Evolutionary conservation across 2,888 invertebrate species (phyloP).

Genomic region (Eupeodes latifasciatus): DNA sequence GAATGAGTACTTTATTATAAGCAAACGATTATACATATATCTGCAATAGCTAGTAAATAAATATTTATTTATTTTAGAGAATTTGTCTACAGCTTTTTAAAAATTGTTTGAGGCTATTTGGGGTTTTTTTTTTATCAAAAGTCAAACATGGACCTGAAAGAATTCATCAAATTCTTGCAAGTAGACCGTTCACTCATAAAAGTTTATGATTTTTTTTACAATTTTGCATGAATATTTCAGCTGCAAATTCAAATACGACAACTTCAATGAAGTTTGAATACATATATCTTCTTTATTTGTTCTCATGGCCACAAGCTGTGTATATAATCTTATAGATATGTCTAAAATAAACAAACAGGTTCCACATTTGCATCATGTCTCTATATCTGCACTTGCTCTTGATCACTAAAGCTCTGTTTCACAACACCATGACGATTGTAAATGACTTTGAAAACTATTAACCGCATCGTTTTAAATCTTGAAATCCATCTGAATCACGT

Average conservation of each 20-base stretch:
- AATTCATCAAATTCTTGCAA: too few relatives aligned
- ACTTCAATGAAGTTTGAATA: not conserved
- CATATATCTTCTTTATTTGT: not conserved
- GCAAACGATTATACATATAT: too few relatives aligned
- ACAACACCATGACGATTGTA: conserved; percentile 15
- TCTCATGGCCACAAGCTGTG: not conserved
- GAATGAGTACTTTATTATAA: too few relatives aligned
- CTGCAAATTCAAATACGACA: not conserved
- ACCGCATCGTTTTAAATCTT: conserved; percentile 56
- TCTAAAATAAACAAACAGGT: conserved; percentile 35
- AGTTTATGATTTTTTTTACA: too few relatives aligned
- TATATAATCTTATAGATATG: not conserved
- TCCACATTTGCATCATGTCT: conserved; percentile 41
- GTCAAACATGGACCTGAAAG: too few relatives aligned
- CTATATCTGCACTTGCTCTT: conserved; percentile 56
- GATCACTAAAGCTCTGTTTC: conserved; percentile 11
- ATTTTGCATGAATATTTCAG: too few relatives aligned
- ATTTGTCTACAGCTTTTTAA: too few relatives aligned
- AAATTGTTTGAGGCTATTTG: too few relatives aligned
- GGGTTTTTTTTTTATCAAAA: too few relatives aligned
- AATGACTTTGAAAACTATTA: conserved; percentile 43
- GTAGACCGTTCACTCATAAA: too few relatives aligned
- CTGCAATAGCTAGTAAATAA: too few relatives aligned
- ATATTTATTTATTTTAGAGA: too few relatives aligned
- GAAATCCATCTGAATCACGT: conserved; percentile 53